Conservation (phyloP, 2,113 vertebrate genomes). For the Nerophis lumbriciformis region DNA sequence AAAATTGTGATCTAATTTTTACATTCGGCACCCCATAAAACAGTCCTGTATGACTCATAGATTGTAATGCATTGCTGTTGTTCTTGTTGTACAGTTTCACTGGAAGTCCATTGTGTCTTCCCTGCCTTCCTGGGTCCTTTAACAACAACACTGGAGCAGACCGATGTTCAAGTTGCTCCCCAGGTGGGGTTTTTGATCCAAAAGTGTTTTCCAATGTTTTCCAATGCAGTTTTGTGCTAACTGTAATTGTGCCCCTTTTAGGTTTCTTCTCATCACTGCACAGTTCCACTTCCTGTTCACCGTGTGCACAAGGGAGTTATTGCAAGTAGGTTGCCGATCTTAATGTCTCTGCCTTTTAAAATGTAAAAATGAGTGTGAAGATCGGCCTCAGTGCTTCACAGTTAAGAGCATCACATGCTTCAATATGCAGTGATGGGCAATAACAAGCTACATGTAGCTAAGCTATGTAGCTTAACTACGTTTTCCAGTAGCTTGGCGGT, state of each 20-base stretch:
- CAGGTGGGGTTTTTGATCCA: constrained; percentile 63
- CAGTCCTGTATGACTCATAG: no score
- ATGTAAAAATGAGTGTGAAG: not conserved
- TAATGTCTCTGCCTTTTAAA: not conserved
- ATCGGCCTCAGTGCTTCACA: constrained; percentile 12
- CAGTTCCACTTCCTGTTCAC: constrained; percentile 70
- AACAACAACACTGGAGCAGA: constrained; percentile 66
- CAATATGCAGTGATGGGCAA: not conserved
- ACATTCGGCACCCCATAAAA: no score
- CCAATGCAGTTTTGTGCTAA: not conserved
- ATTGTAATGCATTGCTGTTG: no score
- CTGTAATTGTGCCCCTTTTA: constrained; percentile 40
- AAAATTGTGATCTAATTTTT: no score
- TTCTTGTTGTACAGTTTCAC: constrained; percentile 55
- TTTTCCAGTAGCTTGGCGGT: no score
- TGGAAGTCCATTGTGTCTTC: constrained; percentile 66
- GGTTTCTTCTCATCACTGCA: constrained; percentile 72
- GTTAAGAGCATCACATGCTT: constrained; percentile 49
- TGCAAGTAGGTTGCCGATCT: constrained; percentile 77
- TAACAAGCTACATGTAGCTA: no score
- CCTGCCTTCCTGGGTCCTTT: constrained; percentile 74
- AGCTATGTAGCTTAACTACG: no score
- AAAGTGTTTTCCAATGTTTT: not conserved
- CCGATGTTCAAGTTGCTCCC: constrained; percentile 69
- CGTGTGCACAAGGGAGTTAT: constrained; percentile 73